Evolutionary conservation across 2,797 vertebrate genomes (phyloP).

Genomic region (Chrysocyon brachyurus): DNA sequence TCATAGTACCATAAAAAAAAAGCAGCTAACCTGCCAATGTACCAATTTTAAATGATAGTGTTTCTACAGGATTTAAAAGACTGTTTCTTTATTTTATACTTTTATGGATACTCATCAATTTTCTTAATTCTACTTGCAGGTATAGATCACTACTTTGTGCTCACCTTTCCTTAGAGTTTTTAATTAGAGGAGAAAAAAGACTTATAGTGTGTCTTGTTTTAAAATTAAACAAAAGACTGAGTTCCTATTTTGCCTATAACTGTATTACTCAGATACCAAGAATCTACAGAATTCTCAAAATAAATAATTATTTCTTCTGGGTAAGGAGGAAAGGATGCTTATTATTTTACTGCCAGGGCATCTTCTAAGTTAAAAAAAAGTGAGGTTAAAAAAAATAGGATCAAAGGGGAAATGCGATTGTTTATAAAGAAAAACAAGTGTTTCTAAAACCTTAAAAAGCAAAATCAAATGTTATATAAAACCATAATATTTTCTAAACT

Average conservation of each 20-base stretch:
- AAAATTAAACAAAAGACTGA: constrained; percentile 1
- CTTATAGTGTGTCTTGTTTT: background rate
- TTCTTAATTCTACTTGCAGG: constrained; percentile 13
- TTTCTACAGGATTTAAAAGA: constrained; percentile 10
- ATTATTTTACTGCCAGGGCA: background rate
- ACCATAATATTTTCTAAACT: constrained; percentile 33
- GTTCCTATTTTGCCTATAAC: background rate
- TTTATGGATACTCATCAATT: background rate
- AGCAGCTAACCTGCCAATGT: background rate
- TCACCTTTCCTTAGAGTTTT: constrained; percentile 51
- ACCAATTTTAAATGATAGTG: constrained; percentile 2
- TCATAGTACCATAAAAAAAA: constrained; percentile 1
- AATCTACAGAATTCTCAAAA: background rate
- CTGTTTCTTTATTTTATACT: background rate
- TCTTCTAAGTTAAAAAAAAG: background rate
- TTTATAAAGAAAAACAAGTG: constrained; percentile 10
- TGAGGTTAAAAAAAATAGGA: background rate
- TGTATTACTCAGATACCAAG: constrained; percentile 30
- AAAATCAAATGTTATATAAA: constrained; percentile 38
- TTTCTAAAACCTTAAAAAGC: constrained; percentile 47
- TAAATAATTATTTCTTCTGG: background rate
- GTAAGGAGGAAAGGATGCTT: background rate
- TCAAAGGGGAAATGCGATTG: background rate
- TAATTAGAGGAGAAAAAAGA: constrained; percentile 30
- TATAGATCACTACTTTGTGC: background rate